Evolutionary conservation across 2,113 vertebrate genomes (phyloP), one percentile per base, ranked within the genome.

Genomic region (Microcebus jonahi): DNA sequence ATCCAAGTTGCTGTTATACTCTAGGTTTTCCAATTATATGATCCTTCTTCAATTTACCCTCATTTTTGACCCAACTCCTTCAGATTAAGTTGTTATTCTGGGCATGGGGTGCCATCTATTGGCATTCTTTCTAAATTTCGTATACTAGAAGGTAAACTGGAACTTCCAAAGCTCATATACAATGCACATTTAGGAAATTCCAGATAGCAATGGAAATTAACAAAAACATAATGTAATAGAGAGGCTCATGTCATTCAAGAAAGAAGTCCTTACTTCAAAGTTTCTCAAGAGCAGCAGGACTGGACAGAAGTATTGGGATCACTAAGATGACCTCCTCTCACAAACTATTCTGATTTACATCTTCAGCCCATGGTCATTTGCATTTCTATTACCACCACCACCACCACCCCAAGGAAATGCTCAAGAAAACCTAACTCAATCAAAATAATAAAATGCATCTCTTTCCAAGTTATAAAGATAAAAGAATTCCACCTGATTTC

Each of bases 391-490:
- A 91, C 50, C 11, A 45, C 45, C 45, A 45, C 8, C 45, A 45
- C 45, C 8, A 8, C 45, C 76, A 27, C 59, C 8, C 59, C 53
- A 55, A 63, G 59, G 65, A 94, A 71, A 96, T 73, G 34, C 23
- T 94, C 65, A 50, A 39, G 42, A 11, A 91, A 84, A 65, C n/a
- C n/a, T 81, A 92, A 82, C 31, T 15, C 67, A 77, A 95, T 59
- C 25, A 91, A 96, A 95, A 91, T 68, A 89, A 50, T 85, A 91
- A 94, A 90, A 94, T 45, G 36, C 48, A 77, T n/a, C 67, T 57
- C 71, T 91, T 67, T 61, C 57, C 18, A 90, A 93, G 57, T 93
- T 92, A 45, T 83, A 93, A 92, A 96, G 45, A 90, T 50, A 94
- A 85, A 96, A 87, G 63, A 94, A 70, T 91, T 48, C 36, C 15